phyloP scores from a whole-genome alignment of 2,797 vertebrate genomes.

The Echiichthys vipera region DNA sequence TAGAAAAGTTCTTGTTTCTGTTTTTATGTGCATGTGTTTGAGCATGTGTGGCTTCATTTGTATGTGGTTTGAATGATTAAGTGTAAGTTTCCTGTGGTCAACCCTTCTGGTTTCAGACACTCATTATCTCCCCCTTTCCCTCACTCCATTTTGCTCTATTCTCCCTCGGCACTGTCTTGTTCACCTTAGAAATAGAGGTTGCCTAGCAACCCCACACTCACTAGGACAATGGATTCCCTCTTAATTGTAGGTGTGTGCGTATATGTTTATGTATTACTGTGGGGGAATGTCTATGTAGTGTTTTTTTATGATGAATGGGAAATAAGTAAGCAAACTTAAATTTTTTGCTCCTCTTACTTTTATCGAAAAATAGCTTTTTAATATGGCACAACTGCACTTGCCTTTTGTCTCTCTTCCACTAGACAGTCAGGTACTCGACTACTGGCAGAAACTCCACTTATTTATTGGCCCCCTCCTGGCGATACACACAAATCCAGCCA shows the following conservation, averaged over 20 bases:
- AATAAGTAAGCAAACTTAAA: constrained; percentile 17
- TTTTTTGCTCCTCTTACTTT: not conserved
- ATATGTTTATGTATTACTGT: constrained; percentile 30
- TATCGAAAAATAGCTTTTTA: constrained; percentile 24
- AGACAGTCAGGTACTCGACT: constrained; percentile 18
- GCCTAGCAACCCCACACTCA: constrained; percentile 76
- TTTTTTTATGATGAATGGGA: constrained; percentile 20
- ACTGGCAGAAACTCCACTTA: constrained; percentile 11
- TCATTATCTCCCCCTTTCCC: constrained; percentile 40
- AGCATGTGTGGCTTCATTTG: constrained; percentile 40
- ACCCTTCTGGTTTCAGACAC: constrained; percentile 49
- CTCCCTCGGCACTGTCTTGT: constrained; percentile 50
- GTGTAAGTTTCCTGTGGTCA: constrained; percentile 48
- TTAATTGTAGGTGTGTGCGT: constrained; percentile 64
- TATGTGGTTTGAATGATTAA: constrained; percentile 51
- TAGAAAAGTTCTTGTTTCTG: constrained; percentile 6
- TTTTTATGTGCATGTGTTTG: constrained; percentile 2
- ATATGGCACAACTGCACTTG: constrained; percentile 10
- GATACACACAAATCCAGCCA: constrained; percentile 23
- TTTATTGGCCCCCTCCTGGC: constrained; percentile 23
- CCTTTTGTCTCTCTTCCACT: constrained; percentile 4
- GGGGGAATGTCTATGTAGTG: constrained; percentile 37
- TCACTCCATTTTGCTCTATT: constrained; percentile 30
- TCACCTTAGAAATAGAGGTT: constrained; percentile 79
- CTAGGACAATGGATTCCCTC: constrained; percentile 66